Evolutionary conservation across 2,797 vertebrate genomes (phyloP).

Genomic region (Halcyon badia): DNA sequence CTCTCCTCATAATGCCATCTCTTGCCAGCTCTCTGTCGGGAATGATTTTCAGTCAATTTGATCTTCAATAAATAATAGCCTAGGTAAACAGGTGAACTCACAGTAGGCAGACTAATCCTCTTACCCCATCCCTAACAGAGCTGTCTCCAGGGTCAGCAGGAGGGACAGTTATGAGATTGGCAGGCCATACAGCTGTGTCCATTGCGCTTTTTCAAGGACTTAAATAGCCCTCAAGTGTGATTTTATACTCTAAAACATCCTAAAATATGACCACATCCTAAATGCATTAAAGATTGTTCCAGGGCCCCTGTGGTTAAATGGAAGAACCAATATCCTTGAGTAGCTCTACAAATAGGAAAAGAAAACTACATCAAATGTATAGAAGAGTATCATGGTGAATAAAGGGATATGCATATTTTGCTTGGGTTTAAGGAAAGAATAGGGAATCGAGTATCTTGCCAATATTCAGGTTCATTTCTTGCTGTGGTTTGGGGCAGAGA

Average conservation of each 20-base stretch:
- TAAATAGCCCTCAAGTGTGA: constrained; percentile 52
- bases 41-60: constrained; percentile 65
- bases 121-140: constrained; percentile 1
- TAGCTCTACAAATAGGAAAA: constrained; percentile 42
- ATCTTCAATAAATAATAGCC: constrained; percentile 65
- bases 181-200: not conserved
- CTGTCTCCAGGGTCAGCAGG: constrained; percentile 19
- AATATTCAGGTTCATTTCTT: constrained; percentile 37
- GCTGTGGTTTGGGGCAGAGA: constrained; percentile 28
- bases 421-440: constrained; percentile 32
- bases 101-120: constrained; percentile 38
- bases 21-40: constrained; percentile 52
- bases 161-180: constrained; percentile 30
- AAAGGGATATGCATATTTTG: constrained; percentile 34
- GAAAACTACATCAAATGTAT: constrained; percentile 57
- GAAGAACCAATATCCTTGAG: constrained; percentile 67
- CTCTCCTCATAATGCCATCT: constrained; percentile 40
- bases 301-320: constrained; percentile 47
- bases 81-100: constrained; percentile 71
- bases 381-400: not conserved
- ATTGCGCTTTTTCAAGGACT: constrained; percentile 35
- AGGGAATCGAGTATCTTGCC: constrained; percentile 5
- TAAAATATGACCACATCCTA: constrained; percentile 75
- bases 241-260: constrained; percentile 62
- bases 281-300: constrained; percentile 69